Evolutionary conservation across 2,797 vertebrate species (phyloP), one percentile per base, ranked within the genome.

Genomic region (Arrhamphus sclerolepis): DNA sequence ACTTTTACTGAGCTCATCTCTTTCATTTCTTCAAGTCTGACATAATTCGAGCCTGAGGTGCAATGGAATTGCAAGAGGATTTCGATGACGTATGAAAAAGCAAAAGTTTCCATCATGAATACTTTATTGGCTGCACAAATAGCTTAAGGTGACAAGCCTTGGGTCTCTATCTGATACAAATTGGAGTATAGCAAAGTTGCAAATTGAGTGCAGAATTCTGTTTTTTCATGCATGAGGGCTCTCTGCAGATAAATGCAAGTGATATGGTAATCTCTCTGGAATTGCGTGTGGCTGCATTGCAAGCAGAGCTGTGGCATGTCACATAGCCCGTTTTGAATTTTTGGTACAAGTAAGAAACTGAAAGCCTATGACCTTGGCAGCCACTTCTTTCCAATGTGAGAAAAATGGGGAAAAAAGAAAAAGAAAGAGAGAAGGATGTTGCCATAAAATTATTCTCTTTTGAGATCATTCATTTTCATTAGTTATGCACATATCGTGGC

Each of bases 181-280:
- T 81, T 50, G 67, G 70, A 60, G 66, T 79, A 74, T 78, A 74
- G 76, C 81, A 65, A 44, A 78, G 61, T 48, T 42, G 52, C 66
- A 66, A 75, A 75, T 71, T 83, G 71, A 90, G 87, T 82, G 75
- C 70, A 84, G 70, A 85, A 81, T 72, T 83, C 70, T 84, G 89
- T 89, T 83, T 87, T 71, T 83, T 85, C 78, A 87, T 86, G 86
- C 85, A 85, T 80, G 82, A 83, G 44, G 54, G 74, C 75, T 69
- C 71, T 63, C 75, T 58, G 81, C 70, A 85, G 84, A 85, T 72
- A 71, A 84, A 86, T 72, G 68, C 29, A 53, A 68, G 78, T 31
- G 64, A 82, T 89, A 81, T 78, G 65, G 72, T 87, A 83, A 87
- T 86, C 69, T 75, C 76, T 70, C 78, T 58, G 56, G 78, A 78